These are phyloP conservation scores for Lamproptera curius DNA, from an alignment of 2,888 invertebrate species.

Conservation along the genomic window DNA sequence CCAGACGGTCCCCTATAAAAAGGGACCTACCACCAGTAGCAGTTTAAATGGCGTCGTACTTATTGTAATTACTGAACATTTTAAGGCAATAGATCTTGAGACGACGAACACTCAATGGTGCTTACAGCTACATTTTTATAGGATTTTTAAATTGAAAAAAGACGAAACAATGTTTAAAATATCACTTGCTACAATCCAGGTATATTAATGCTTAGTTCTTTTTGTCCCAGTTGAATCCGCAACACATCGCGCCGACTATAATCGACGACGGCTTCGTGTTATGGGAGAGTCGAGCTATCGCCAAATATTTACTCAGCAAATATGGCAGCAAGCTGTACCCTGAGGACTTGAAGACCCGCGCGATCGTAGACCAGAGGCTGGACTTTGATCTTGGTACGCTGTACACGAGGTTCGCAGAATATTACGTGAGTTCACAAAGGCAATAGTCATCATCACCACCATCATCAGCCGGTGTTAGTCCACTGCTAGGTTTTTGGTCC, in stretches of 20 bases:
- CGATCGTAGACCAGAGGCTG: conserved; percentile 84
- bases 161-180: not conserved
- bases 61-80: too few species aligned
- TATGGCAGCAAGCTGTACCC: conserved; percentile 87
- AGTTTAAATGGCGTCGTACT: too few species aligned
- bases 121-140: too few species aligned
- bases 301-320: conserved; percentile 84
- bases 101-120: too few species aligned
- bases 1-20: too few species aligned
- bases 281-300: conserved; percentile 90
- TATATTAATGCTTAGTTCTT: not conserved
- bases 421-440: conserved; percentile 78
- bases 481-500: too few species aligned
- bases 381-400: conserved; percentile 88
- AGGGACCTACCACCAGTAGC: too few species aligned
- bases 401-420: conserved; percentile 80
- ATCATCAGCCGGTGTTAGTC: too few species aligned
- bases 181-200: too few species aligned
- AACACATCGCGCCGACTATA: conserved; percentile 89
- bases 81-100: too few species aligned
- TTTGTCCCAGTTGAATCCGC: conserved; percentile 83
- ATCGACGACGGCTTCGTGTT: conserved; percentile 87
- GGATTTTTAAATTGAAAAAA: too few species aligned
- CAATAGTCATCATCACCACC: too few species aligned
- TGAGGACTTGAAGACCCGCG: conserved; percentile 83